phyloP scores from a whole-genome alignment of 2,888 invertebrate genomes.

The Plebejus argus region DNA sequence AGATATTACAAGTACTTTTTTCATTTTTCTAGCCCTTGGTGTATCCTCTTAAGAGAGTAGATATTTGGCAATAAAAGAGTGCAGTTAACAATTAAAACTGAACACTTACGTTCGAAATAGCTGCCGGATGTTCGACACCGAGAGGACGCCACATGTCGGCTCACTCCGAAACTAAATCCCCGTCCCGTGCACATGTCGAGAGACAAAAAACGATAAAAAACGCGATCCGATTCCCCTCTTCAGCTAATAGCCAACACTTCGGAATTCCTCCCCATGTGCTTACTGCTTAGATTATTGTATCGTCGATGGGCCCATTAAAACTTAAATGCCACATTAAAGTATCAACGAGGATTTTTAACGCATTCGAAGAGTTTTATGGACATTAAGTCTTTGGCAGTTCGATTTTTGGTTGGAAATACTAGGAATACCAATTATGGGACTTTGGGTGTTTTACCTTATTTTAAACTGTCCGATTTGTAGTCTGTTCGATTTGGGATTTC shows the following conservation, averaged over 20 bases:
- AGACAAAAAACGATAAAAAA: conserved; percentile 31
- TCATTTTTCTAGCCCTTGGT: no score
- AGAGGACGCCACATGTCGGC: conserved; percentile 48
- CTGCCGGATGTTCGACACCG: conserved; percentile 46
- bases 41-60: no score
- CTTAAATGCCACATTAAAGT: not conserved
- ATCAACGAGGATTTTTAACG: not conserved
- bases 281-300: conserved; percentile 6
- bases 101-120: conserved; percentile 38
- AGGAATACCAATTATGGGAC: no score
- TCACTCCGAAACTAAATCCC: conserved; percentile 38
- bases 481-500: not conserved
- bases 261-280: conserved; percentile 3
- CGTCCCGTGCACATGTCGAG: conserved; percentile 45
- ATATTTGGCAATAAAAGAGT: not conserved
- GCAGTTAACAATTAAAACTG: not conserved
- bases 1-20: no score
- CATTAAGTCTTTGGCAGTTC: not conserved
- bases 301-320: not conserved
- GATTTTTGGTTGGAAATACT: no score
- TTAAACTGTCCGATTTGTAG: not conserved
- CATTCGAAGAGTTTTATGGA: not conserved
- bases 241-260: conserved; percentile 12
- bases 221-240: conserved; percentile 28
- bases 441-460: not conserved